A percentile compares a stretch with the other conserved stretches of the same genome.
phyloP scores from a whole-genome alignment of 64 coral and sea anemone species.

The Acropora tenuis region DNA sequence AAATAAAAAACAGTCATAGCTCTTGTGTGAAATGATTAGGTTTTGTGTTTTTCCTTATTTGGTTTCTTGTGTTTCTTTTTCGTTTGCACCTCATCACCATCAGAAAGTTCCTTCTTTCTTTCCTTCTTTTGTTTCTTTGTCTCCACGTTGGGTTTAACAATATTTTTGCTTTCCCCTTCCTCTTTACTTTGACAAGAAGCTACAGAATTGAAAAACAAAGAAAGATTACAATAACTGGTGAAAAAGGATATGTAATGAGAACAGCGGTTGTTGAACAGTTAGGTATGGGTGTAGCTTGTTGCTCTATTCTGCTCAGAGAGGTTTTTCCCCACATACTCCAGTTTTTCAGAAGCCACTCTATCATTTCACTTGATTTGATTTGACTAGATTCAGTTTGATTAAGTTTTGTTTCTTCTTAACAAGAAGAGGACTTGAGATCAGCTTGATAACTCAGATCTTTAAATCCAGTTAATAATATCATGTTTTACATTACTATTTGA shows the following conservation, averaged over 20 bases:
- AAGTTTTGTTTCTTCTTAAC: too few relatives aligned
- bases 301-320: too few relatives aligned
- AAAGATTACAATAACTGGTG: not conserved
- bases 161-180: not conserved
- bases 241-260: too few relatives aligned
- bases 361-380: too few relatives aligned
- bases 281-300: not conserved
- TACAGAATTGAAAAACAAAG: not conserved
- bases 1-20: not conserved
- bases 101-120: conserved; percentile 48
- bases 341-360: too few relatives aligned
- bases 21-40: not conserved
- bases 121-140: conserved; percentile 37
- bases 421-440: too few relatives aligned
- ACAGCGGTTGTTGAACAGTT: too few relatives aligned
- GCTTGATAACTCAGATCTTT: too few relatives aligned
- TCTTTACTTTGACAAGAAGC: not conserved
- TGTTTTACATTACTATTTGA: too few relatives aligned
- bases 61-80: conserved; percentile 41
- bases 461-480: too few relatives aligned
- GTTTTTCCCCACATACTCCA: too few relatives aligned
- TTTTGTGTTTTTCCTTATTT: conserved; percentile 47
- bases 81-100: not conserved
- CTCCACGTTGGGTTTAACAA: not conserved
- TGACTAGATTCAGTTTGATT: too few relatives aligned